Conservation (phyloP, 2,888 invertebrate genomes). For the Drosophila limbata region DNA sequence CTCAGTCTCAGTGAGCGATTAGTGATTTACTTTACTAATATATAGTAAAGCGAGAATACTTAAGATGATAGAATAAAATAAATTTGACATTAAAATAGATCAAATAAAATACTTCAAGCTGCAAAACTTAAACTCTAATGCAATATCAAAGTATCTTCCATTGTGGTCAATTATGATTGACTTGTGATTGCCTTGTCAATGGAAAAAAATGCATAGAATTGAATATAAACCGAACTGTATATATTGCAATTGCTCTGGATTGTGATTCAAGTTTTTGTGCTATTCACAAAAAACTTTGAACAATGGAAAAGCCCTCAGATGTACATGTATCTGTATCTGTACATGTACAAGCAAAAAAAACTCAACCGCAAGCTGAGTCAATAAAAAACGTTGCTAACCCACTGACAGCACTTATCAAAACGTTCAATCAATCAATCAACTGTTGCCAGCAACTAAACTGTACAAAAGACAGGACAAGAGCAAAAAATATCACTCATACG, state of each 20-base stretch:
- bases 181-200: slow-evolving; percentile 19
- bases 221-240: slow-evolving; percentile 1
- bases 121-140: not conserved
- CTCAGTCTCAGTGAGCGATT: not conserved
- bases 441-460: slow-evolving; percentile 73
- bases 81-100: not conserved
- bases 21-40: too few species aligned
- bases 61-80: not conserved
- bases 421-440: slow-evolving; percentile 79
- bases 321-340: not conserved
- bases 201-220: not conserved
- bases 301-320: slow-evolving; percentile 5
- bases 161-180: slow-evolving; percentile 49
- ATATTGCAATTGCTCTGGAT: slow-evolving; percentile 21
- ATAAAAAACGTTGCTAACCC: slow-evolving; percentile 65
- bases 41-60: not conserved
- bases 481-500: slow-evolving; percentile 68
- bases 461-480: slow-evolving; percentile 50
- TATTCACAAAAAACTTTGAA: slow-evolving; percentile 10
- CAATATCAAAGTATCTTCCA: not conserved
- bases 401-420: slow-evolving; percentile 76
- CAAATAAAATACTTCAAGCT: not conserved
- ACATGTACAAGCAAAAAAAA: slow-evolving; percentile 15
- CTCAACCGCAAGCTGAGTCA: slow-evolving; percentile 40
- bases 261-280: slow-evolving; percentile 34